Percentiles rank a stretch among this genome's conserved stretches.
These are phyloP conservation scores for Temnothorax rugatulus DNA, from an alignment of 2,888 invertebrate species.

Conservation along the genomic window DNA sequence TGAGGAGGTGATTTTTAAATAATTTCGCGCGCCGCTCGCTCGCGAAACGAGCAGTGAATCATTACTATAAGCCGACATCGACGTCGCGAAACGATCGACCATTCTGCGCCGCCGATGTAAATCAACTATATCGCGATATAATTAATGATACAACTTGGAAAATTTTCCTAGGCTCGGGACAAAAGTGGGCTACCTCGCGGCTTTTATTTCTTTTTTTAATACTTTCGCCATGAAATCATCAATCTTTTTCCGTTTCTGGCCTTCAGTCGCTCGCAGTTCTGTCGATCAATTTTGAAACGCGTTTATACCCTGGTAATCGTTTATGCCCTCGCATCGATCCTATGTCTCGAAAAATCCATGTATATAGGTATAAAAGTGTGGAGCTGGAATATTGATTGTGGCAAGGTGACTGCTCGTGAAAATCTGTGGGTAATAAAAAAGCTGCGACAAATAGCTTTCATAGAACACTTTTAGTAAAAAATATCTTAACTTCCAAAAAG, in stretches of 20 bases:
- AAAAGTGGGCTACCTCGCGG: slow-evolving; percentile 50
- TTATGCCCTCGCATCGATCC: slow-evolving; percentile 25
- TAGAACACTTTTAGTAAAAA: neutral
- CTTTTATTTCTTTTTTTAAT: neutral
- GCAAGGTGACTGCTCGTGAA: slow-evolving; percentile 20
- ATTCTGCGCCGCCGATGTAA: slow-evolving; percentile 49
- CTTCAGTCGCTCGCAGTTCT: slow-evolving; percentile 17
- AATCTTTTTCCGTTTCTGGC: slow-evolving; percentile 62
- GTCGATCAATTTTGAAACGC: slow-evolving; percentile 56
- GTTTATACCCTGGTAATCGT: slow-evolving; percentile 49
- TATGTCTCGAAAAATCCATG: slow-evolving; percentile 34
- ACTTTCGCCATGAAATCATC: slow-evolving; percentile 58
- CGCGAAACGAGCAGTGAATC: slow-evolving; percentile 62
- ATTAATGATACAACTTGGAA: slow-evolving; percentile 73
- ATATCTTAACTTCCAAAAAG: neutral
- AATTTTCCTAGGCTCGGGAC: slow-evolving; percentile 63
- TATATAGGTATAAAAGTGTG: slow-evolving; percentile 32
- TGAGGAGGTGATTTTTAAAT: slow-evolving; percentile 67
- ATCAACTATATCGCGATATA: slow-evolving; percentile 68
- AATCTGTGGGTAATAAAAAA: slow-evolving; percentile 21
- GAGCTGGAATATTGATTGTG: slow-evolving; percentile 31
- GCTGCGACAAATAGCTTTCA: slow-evolving; percentile 1
- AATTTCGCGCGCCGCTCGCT: slow-evolving; percentile 58
- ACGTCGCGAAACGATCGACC: slow-evolving; percentile 66
- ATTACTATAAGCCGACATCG: slow-evolving; percentile 57